Conservation (phyloP, 2,888 invertebrate species). For the Drosophila neutralis region DNA sequence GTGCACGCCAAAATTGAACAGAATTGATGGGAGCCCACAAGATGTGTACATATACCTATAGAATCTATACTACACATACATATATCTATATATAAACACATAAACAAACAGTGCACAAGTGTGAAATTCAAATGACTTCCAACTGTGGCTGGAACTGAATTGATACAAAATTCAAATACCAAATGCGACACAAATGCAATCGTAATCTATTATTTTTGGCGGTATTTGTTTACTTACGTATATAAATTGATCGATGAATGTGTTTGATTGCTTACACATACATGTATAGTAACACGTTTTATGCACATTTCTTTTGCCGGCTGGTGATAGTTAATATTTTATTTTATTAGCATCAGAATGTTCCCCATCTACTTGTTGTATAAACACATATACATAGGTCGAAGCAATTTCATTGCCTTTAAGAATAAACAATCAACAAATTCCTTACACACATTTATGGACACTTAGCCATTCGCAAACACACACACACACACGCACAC, state of each 20-base stretch:
- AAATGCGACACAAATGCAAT: conserved; percentile 70
- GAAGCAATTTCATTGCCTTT: conserved; percentile 45
- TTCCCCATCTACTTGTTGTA: conserved; percentile 49
- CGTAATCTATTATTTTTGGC: conserved; percentile 35
- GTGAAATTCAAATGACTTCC: conserved; percentile 39
- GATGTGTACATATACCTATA: conserved; percentile 20
- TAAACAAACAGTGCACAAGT: neutral
- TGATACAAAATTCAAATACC: conserved; percentile 38
- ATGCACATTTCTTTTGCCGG: conserved; percentile 65
- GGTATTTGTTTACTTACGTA: conserved; percentile 46
- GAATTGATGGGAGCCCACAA: conserved; percentile 28
- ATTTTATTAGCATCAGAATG: conserved; percentile 22
- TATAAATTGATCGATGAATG: conserved; percentile 29
- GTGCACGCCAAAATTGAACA: conserved; percentile 51
- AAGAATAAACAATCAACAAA: conserved; percentile 58
- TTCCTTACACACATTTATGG: conserved; percentile 29
- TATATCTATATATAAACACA: neutral
- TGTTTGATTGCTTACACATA: conserved; percentile 24
- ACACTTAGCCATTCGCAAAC: conserved; percentile 12
- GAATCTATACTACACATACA: conserved; percentile 1
- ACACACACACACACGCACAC: conserved; percentile 16
- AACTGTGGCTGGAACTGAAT: conserved; percentile 5
- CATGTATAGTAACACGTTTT: conserved; percentile 41
- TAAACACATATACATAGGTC: conserved; percentile 41
- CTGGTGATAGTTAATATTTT: conserved; percentile 40